Evolutionary conservation across 2,797 vertebrate genomes (phyloP), one percentile per base, ranked within the genome.

Genomic region (Brachymystax lenok): DNA sequence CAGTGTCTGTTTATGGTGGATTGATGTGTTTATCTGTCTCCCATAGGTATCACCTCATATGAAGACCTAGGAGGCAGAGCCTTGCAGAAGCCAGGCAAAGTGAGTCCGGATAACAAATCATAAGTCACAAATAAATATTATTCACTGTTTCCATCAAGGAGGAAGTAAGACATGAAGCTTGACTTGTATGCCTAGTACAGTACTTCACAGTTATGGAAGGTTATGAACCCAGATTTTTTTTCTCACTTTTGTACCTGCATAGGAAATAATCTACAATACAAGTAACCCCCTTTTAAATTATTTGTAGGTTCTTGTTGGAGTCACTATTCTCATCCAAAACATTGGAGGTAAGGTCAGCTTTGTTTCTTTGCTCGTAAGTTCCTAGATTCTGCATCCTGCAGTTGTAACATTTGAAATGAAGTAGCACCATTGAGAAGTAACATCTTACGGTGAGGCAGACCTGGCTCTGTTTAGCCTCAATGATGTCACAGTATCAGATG

Each of bases 251-350:
- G 40, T 46, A 46, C 10, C 40, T 46, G 40, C 40, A 3, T 46
- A 13, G 40, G 40, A 46, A 46, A 46, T 46, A 10, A 46, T 46
- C 8, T 40, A 46, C 12, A 2, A 46, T 46, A 12, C 40, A 46
- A 13, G 40, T 46, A 46, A 46, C 40, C 0, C 10, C 40, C 10
- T 84, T 24, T 64, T 69, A 72, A 79, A 83, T 86, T 74, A 85
- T 88, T 73, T 85, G 99, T 97, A 88, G 40, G 10, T 97, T 79
- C 61, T 97, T 78, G 98, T 98, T 86, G 98, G 94, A 83, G 84
- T 93, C 79, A 94, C 94, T 59, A 96, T 99, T 91, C 85, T 99
- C 74, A 94, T 97, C 88, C 98, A 99, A 93, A 99, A 98, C 86
- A 94, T 97, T 72, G 98, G 98, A 83, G 97, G 98, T 99, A 95